Evolutionary conservation across 2,113 vertebrate genomes (phyloP), one percentile per base, ranked within the genome.

Genomic region (Guaruba guarouba): DNA sequence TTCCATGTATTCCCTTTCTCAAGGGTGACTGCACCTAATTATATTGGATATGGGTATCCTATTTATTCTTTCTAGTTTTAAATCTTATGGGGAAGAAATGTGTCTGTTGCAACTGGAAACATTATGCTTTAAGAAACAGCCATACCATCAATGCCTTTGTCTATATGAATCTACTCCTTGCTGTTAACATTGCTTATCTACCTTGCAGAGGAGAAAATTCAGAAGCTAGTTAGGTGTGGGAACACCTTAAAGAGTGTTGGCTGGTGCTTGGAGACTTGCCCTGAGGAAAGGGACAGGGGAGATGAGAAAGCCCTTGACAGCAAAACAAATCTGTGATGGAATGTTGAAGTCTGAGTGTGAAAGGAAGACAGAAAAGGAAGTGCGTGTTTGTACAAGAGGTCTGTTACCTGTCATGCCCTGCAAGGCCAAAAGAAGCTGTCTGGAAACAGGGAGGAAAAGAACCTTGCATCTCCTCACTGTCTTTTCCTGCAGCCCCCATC

Each of bases 1-100:
- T 95, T 93, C 73, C 43, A 14, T 25, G 28, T 89, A 91, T 95
- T 94, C 37, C 84, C 64, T 86, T 95, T 77, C 70, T 77, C 54
- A 78, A 89, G 61, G 63, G 31, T 86, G 68, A 83, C 91, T 93
- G 51, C 84, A 75, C 86, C 96, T 96, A 95, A 81, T 86, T 81
- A 67, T 75, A 55, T n/a, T 55, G 73, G 66, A n/a, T 91, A 29
- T 27, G 12, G 35, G 27, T 77, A 73, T 29, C 37, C 24, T 51
- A 11, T 73, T 85, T 91, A 43, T 51, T 91, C 54, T 43, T 68
- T 83, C 59, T 68, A 13, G 7, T 35, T 83, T 86, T 77, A 17
- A 67, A 48, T 89, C 62, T 84, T 22, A 25, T 0, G 2, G 17
- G 51, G 46, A 74, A 81, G 19, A 88, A 86, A 63, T 7, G 9